A percentile compares a stretch with the other conserved stretches of the same genome.
These are phyloP conservation scores for Spodoptera litura DNA, from an alignment of 1,140 invertebrate species.

Conservation along the genomic window DNA sequence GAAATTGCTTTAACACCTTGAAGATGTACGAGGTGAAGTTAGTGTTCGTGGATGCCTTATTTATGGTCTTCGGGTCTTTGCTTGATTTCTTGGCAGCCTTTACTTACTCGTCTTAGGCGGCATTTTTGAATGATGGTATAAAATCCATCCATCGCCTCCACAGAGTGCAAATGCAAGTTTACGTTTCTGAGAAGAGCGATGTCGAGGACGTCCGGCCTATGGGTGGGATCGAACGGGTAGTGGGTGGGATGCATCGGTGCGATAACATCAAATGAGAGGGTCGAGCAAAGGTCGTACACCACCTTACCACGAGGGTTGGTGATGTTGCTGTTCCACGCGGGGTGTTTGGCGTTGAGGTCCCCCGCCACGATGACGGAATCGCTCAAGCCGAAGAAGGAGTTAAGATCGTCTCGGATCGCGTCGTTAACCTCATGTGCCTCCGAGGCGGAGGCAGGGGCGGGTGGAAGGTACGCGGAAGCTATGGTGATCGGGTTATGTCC, in stretches of 20 bases:
- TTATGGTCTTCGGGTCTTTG: conserved; percentile 5
- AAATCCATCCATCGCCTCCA: not conserved
- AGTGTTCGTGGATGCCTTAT: not conserved
- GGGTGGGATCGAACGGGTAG: not conserved
- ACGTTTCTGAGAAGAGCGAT: not conserved
- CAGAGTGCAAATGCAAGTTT: not conserved
- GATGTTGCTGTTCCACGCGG: not conserved
- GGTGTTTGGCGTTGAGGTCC: conserved; percentile 1
- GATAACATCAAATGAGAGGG: not conserved
- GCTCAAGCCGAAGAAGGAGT: not conserved
- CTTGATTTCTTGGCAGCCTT: conserved; percentile 1
- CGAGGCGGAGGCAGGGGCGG: too few species aligned
- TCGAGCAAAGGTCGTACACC: not conserved
- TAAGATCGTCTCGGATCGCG: not conserved
- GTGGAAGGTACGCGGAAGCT: not conserved
- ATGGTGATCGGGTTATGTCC: not conserved
- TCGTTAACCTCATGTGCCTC: too few species aligned
- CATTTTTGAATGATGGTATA: not conserved
- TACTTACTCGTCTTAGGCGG: conserved; percentile 5
- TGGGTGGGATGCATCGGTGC: not conserved
- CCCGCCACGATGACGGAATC: not conserved
- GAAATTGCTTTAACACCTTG: conserved; percentile 59
- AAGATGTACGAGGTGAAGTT: conserved; percentile 58
- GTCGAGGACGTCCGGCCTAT: not conserved
- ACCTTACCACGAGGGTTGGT: not conserved